Evolutionary conservation across 2,113 vertebrate genomes (phyloP), one percentile per base, ranked within the genome.

Genomic region (Limnothrissa miodon): DNA sequence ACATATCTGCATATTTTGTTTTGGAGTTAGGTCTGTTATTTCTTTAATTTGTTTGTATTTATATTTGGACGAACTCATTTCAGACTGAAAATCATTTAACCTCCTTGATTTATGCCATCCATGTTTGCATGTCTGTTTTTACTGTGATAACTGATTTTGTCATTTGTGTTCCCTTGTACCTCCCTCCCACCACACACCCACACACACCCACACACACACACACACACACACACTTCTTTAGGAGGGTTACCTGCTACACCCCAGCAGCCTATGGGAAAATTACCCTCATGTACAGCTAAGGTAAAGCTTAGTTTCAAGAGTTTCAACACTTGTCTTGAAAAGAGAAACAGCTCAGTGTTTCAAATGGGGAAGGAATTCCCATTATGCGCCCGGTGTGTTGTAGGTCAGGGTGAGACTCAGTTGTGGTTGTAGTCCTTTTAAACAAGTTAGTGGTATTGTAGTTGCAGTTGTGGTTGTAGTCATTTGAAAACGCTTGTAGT

Each of bases 161-260:
- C n/a, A 13, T 33, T 66, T 33, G 2, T 33, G 25, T 33, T 2
- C 0, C n/a, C 21, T 42, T 42, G 6, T 42, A 4, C 4, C 8
- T 21, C 56, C 23, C 56, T 8, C 56, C 53, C 4, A 42, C 53
- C n/a, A n/a, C n/a, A n/a, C n/a, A n/a, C n/a, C n/a, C n/a, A n/a
- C n/a, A n/a, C n/a, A n/a, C n/a, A n/a, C n/a, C n/a, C n/a, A n/a
- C n/a, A n/a, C n/a, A n/a, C n/a, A n/a, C n/a, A n/a, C n/a, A n/a
- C n/a, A n/a, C n/a, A n/a, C n/a, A n/a, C n/a, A n/a, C n/a, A n/a
- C 1, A 66, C 59, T 6, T 78, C 78, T 4, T 0, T 92, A 99
- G 98, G 98, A 99, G 93, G 98, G 97, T 87, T 98, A 98, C 88
- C 53, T 98, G 82, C 93, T 97, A n/a, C 97, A 98, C 92, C 96